Base-by-base conservation (phyloP, 2,888 invertebrate genomes). In the Tipula vernalis region DNA sequence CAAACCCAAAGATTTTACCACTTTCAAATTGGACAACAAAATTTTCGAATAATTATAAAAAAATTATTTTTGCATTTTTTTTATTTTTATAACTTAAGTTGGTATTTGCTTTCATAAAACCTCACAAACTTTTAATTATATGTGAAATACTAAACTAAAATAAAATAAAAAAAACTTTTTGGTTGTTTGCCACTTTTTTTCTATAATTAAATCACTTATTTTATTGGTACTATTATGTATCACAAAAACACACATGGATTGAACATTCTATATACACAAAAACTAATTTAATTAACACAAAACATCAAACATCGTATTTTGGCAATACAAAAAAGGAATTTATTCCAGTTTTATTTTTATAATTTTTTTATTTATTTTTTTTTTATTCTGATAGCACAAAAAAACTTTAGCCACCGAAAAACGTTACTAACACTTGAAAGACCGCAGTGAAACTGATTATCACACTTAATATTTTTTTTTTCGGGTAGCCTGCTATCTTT, bases 361-460 rank as follows among this genome's bases (percentile, higher is more conserved):
- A 5, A 44, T 44, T 44, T n/a, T n/a, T n/a, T n/a, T n/a, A n/a
- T n/a, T 28, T 28, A 28, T 28, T 28, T 28, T 47, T 47, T 12
- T 15, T n/a, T n/a, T 28, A 18, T 71, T 71, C 13, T 71, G 18
- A 28, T 18, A 71, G 5, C 71, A 28, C 71, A 71, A 18, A 71
- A 15, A 28, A 51, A 28, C 28, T n/a, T 28, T 28, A 28, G 71
- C 71, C 71, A 71, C 3, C 71, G 71, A 71, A 71, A 71, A 39
- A 84, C 36, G 41, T 84, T 84, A 84, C 84, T 84, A 39, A 84
- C 84, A 84, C 39, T 84, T 39, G 39, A 84, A 84, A 84, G 84
- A 84, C 84, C 84, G 84, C 84, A 84, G 84, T 84, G 41, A 84
- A 84, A 84, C 84, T 84, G 84, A 84, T 84, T 84, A 84, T 84